phyloP scores from a whole-genome alignment of 2,797 vertebrate genomes.

The Propithecus perrieri region DNA sequence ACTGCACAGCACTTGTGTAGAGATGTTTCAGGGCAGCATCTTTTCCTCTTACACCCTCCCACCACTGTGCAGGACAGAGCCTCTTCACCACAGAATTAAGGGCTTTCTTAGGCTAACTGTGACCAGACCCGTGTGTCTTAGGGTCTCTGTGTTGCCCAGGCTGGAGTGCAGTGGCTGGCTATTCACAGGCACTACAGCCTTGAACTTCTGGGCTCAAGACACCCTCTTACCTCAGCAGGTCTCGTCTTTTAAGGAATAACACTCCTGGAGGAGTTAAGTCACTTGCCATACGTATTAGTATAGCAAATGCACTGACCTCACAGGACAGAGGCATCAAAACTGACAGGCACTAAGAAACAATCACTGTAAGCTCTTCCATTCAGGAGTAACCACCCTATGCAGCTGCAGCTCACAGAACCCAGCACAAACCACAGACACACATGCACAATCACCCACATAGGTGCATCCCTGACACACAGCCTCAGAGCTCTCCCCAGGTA shows the following conservation, averaged over 20 bases:
- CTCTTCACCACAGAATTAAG: not conserved
- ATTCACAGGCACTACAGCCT: not conserved
- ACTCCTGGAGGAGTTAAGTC: not conserved
- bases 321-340: not conserved
- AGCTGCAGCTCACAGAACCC: not conserved
- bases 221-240: not conserved
- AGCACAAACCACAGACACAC: not conserved
- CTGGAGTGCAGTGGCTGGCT: not conserved
- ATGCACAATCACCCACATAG: fast-evolving
- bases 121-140: not conserved
- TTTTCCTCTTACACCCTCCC: not conserved
- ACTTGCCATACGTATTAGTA: not conserved
- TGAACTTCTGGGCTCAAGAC: not conserved
- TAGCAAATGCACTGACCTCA: not conserved
- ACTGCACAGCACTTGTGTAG: not conserved
- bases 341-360: not conserved
- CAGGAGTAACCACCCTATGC: not conserved
- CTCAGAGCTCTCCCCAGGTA: not conserved
- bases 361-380: not conserved
- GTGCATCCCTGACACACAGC: too few species aligned
- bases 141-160: not conserved
- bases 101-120: not conserved
- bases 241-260: not conserved
- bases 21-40: not conserved
- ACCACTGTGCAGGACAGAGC: not conserved